Base-by-base conservation (phyloP, 2,113 vertebrate species). In the Suncus etruscus region DNA sequence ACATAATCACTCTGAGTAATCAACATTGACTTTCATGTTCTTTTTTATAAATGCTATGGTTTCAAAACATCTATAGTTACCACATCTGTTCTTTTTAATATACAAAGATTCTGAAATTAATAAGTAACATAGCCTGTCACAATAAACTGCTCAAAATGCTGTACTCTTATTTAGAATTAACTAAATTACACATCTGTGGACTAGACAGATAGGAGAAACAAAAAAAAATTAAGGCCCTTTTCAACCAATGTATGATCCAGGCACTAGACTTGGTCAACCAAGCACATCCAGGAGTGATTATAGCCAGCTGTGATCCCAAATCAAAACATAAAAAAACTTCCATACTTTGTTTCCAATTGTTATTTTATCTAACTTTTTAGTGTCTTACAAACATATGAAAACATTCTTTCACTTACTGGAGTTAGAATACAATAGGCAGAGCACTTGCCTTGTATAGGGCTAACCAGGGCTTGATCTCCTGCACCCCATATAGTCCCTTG, bases 311-410 rank as follows among this genome's bases (percentile, higher is more conserved):
- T 39, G 39, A 5, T 5, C 39, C 39, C 39, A 39, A 39, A 39
- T 39, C 39, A 58, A 58, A 20, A 11, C 54, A 58, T 58, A 11
- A 58, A 58, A 58, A 6, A 39, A 11, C 54, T 58, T 58, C 70
- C n/a, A 29, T 84, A 80, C 27, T 87, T 27, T 50, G 3, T 58
- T 39, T 89, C 69, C 86, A 79, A 79, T 88, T 54, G 29, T 92
- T 39, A 86, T 29, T 94, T 76, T 88, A 82, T 72, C 51, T 81
- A 39, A 39, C 5, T 93, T 18, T 32, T 70, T 79, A 72, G 12
- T 66, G 24, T 68, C 69, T 82, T 68, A 74, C 3, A 66, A 93
- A 76, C 6, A 87, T 32, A 31, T 58, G 54, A 58, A 58, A 58
- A 39, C 39, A 39, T 39, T 39, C 39, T 39, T 39, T 39, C 39